A percentile compares a stretch with the other conserved stretches of the same genome.
These are phyloP conservation scores for Lagorchestes hirsutus DNA, from an alignment of 2,797 vertebrate species.

Conservation along the genomic window DNA sequence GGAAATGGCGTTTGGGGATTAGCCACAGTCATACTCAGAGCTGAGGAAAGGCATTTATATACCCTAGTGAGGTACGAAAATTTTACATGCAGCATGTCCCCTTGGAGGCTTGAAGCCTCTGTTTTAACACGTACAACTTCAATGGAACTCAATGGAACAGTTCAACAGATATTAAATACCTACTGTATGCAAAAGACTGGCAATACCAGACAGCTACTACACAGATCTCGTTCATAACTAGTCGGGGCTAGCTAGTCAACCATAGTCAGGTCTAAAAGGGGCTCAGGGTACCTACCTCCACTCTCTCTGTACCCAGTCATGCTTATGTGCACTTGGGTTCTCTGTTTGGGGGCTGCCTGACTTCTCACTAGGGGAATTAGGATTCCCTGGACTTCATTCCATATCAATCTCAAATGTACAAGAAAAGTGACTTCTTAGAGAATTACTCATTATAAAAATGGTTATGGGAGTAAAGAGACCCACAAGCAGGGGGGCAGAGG, in stretches of 20 bases:
- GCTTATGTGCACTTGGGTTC: neutral
- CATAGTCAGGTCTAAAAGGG: neutral
- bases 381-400: neutral
- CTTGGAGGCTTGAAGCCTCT: neutral
- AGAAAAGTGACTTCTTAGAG: neutral
- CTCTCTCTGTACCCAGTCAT: neutral
- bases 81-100: neutral
- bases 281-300: neutral
- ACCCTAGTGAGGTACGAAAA: neutral
- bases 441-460: neutral
- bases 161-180: neutral
- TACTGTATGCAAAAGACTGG: neutral
- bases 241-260: neutral
- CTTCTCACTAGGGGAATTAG: neutral
- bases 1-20: neutral
- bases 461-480: neutral
- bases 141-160: neutral
- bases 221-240: neutral
- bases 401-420: neutral
- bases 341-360: neutral
- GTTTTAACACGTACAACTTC: neutral
- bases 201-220: neutral
- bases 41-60: neutral
- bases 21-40: neutral
- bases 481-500: neutral